These are phyloP conservation scores for Agriopis marginaria DNA, from an alignment of 2,888 invertebrate species.

Conservation along the genomic window DNA sequence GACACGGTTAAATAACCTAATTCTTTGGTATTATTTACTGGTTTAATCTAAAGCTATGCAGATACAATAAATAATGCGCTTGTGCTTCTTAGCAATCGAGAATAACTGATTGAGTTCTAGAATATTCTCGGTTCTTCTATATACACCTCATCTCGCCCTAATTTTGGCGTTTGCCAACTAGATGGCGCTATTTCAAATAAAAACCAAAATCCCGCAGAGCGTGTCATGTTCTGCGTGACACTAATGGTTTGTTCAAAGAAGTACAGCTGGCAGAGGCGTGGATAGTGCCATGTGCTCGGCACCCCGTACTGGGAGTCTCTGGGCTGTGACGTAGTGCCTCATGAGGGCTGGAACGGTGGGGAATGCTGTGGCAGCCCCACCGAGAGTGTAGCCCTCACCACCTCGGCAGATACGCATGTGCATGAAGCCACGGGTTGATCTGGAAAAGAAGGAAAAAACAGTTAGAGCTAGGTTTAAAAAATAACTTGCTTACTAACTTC, in stretches of 20 bases:
- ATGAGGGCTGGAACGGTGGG: conserved; percentile 97
- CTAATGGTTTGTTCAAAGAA: conserved; percentile 82
- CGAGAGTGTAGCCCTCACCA: conserved; percentile 94
- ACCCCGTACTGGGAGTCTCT: conserved; percentile 96
- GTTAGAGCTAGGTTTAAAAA: conserved; percentile 19
- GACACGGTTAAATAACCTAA: conserved; percentile 62
- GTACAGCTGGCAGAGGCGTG: conserved; percentile 95
- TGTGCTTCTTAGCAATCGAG: conserved; percentile 61
- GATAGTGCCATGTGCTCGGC: conserved; percentile 98
- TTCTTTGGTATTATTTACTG: conserved; percentile 83
- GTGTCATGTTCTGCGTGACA: conserved; percentile 29
- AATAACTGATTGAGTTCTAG: conserved; percentile 47
- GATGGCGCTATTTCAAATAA: conserved; percentile 25
- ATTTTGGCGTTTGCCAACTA: conserved; percentile 27
- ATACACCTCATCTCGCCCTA: conserved; percentile 51
- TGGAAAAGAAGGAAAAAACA: conserved; percentile 72
- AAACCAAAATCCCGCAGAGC: conserved; percentile 31
- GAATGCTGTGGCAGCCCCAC: conserved; percentile 97
- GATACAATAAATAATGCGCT: conserved; percentile 60
- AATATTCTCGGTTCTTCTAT: conserved; percentile 43
- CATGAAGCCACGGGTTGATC: conserved; percentile 98
- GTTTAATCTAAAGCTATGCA: conserved; percentile 67
- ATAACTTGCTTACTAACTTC: not conserved
- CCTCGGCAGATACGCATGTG: conserved; percentile 97
- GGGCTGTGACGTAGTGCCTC: conserved; percentile 94